Percentiles rank a stretch among this genome's conserved stretches.
phyloP scores from a whole-genome alignment of 1,140 invertebrate genomes.

The Caenorhabditis elegans region DNA sequence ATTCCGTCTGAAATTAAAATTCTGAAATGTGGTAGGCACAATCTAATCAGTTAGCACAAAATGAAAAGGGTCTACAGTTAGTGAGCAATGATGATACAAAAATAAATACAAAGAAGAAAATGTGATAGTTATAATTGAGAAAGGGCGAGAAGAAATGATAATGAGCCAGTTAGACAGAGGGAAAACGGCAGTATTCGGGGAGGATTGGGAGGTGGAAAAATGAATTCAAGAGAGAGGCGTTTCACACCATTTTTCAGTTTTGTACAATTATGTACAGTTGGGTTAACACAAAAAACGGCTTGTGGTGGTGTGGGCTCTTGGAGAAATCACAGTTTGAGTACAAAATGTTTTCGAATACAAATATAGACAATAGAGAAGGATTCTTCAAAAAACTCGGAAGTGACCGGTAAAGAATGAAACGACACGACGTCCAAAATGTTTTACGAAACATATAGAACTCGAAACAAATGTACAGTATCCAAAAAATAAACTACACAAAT shows the following conservation, averaged over 20 bases:
- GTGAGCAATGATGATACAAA: neutral
- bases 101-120: slow-evolving; percentile 3
- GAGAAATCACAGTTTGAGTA: neutral
- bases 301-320: neutral
- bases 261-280: neutral
- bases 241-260: too few species aligned
- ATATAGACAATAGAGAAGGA: neutral
- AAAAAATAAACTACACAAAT: neutral
- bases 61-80: neutral
- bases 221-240: neutral
- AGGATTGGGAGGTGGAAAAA: neutral
- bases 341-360: slow-evolving; percentile 5
- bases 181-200: neutral
- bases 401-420: slow-evolving; percentile 16
- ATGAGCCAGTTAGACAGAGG: neutral
- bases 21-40: neutral
- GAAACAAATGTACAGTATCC: slow-evolving; percentile 11
- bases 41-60: neutral
- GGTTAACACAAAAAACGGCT: neutral
- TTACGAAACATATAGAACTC: slow-evolving; percentile 11
- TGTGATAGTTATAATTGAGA: too few species aligned
- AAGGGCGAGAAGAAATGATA: too few species aligned
- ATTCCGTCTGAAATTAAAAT: neutral
- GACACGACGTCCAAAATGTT: slow-evolving; percentile 13
- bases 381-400: neutral